Evolutionary conservation across 2,888 invertebrate species (phyloP).

Genomic region (Cephus rjabovi): DNA sequence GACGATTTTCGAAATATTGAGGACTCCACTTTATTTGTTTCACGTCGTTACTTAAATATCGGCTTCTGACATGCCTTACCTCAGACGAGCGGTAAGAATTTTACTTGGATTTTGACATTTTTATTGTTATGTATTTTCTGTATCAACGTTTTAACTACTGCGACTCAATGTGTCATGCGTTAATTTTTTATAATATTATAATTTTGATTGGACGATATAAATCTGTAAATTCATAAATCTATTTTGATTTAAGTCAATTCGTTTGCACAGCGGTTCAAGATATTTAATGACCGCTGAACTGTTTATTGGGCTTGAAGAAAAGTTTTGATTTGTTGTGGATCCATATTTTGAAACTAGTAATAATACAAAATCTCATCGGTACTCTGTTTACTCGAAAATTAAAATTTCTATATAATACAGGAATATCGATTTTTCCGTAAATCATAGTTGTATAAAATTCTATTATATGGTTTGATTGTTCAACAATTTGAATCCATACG

Average conservation of each 20-base stretch:
- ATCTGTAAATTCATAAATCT: not conserved
- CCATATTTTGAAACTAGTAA: not conserved
- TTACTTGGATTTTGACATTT: not conserved
- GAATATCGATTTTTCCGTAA: too few relatives aligned
- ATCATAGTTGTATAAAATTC: not conserved
- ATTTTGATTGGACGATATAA: not conserved
- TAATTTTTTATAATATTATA: not conserved
- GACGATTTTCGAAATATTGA: not conserved
- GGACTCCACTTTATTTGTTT: not conserved
- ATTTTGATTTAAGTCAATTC: not conserved
- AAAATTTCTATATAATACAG: too few relatives aligned
- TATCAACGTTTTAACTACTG: not conserved
- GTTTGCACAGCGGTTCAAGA: not conserved
- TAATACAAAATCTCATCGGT: not conserved
- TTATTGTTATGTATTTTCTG: not conserved
- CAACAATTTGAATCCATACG: not conserved
- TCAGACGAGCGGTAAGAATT: conserved; percentile 41
- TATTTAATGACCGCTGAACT: not conserved
- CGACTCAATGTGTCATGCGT: not conserved
- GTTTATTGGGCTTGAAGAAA: not conserved
- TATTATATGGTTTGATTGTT: not conserved
- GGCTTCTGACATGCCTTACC: conserved; percentile 36
- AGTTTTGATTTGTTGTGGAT: not conserved
- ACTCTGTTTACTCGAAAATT: not conserved
- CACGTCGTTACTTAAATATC: not conserved